phyloP scores from a whole-genome alignment of 2,797 vertebrate genomes.

The Lithobates pipiens region DNA sequence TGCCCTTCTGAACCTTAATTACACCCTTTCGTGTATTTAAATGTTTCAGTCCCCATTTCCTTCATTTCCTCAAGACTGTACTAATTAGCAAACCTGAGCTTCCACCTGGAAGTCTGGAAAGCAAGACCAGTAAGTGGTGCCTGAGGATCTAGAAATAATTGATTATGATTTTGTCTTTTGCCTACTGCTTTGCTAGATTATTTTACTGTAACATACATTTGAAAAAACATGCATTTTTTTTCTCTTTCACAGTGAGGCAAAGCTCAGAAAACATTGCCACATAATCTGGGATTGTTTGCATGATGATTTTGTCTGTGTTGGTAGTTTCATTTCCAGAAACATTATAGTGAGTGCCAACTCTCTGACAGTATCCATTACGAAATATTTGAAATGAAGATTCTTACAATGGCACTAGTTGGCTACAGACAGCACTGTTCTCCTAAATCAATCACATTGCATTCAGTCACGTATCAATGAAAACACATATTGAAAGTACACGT shows the following conservation, averaged over 20 bases:
- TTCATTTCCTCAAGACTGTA: no score
- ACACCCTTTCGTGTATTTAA: no score
- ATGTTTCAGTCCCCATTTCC: no score
- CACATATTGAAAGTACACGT: background rate
- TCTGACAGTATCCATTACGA: background rate
- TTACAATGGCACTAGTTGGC: background rate
- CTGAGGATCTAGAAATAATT: background rate
- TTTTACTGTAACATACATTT: background rate
- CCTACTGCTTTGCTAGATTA: background rate
- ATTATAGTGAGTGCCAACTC: background rate
- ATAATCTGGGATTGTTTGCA: background rate
- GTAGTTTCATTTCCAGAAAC: background rate
- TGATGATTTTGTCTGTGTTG: background rate
- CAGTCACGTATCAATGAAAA: background rate
- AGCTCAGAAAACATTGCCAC: background rate
- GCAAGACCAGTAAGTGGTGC: no score
- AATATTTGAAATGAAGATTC: background rate
- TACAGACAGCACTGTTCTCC: background rate
- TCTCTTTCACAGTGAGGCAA: background rate
- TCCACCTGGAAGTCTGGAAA: no score
- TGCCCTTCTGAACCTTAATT: no score
- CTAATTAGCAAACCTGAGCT: no score
- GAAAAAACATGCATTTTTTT: background rate
- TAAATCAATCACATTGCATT: background rate
- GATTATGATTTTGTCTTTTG: background rate